These are phyloP conservation scores for Melieria picta DNA, from an alignment of 2,888 invertebrate species.

Conservation along the genomic window DNA sequence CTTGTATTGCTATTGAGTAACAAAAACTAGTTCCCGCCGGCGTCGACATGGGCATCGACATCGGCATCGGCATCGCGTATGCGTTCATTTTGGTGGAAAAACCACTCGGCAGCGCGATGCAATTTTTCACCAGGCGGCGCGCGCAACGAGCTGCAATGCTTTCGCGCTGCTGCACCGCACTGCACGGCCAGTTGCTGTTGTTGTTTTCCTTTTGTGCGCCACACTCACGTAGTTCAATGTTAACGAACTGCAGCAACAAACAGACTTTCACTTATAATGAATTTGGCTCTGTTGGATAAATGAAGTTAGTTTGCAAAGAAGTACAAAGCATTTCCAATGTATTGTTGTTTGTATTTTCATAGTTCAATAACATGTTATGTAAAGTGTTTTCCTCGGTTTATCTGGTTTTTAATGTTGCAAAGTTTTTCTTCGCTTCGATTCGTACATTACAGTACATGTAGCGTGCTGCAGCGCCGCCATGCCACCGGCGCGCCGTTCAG, in stretches of 20 bases:
- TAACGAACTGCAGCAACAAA: slow-evolving; percentile 58
- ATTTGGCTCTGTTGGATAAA: slow-evolving; percentile 55
- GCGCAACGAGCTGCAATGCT: neutral
- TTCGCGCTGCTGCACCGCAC: slow-evolving; percentile 19
- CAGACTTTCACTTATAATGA: slow-evolving; percentile 64
- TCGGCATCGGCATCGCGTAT: slow-evolving; percentile 1
- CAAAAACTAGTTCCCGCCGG: slow-evolving; percentile 56
- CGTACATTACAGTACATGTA: slow-evolving; percentile 37
- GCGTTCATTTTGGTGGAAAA: slow-evolving; percentile 30
- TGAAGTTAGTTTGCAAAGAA: slow-evolving; percentile 40
- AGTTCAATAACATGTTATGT: slow-evolving; percentile 65
- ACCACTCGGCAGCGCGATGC: slow-evolving; percentile 19
- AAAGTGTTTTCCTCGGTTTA: slow-evolving; percentile 58
- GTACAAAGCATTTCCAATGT: neutral
- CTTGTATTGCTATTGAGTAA: slow-evolving; percentile 51
- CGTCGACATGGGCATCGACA: slow-evolving; percentile 41
- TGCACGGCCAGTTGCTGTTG: slow-evolving; percentile 26
- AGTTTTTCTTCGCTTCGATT: slow-evolving; percentile 47
- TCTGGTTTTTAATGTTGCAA: slow-evolving; percentile 43
- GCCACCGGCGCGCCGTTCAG: slow-evolving; percentile 37
- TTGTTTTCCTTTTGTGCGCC: slow-evolving; percentile 16
- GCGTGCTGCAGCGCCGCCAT: slow-evolving; percentile 13
- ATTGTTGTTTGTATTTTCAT: slow-evolving; percentile 49
- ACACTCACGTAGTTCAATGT: slow-evolving; percentile 63
- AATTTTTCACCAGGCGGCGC: neutral